Base-by-base conservation (phyloP, 2,888 invertebrate species). In the Tineola bisselliella region DNA sequence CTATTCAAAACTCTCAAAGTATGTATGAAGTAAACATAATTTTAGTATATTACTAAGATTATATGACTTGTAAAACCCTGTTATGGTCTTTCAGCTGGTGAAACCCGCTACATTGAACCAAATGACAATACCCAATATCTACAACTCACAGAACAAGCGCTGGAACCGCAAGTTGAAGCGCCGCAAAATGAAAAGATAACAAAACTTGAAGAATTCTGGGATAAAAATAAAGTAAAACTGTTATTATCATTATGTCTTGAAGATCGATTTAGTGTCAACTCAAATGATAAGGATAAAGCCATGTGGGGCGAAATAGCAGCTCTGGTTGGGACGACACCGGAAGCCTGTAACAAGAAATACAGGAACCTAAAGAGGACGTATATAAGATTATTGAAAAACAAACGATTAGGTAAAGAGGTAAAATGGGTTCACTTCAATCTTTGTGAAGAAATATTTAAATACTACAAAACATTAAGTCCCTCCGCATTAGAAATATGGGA, bases 371-470 rank as follows among this genome's bases (percentile, higher is more conserved):
- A 78, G 61, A 71, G 82, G 64, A 84, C 84, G 12, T 87, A 79
- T 62, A 73, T 84, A 57, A 73, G 84, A 62, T 64, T 84, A n/a
- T 63, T 82, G n/a, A 86, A 78, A 64, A 84, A 84, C 66, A 82
- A 77, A 67, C 72, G 71, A 64, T 63, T 74, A 43, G 86, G 84
- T 0, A 81, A 81, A 65, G 78, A 82, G 52, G 74, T 82, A 18
- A 86, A 84, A 70, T 87, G 87, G 87, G 69, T 81, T 0, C 83
- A 83, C 64, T 87, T 72, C 62, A 73, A 68, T 43, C 72, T 74
- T 17, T 86, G 86, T 66, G 84, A 84, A 64, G 80, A 84, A 63
- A 76, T 84, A 0, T 86, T 84, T 62, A 80, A 75, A 63, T 82
- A 84, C 61, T 81, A 77, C 62, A 81, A 79, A 63, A 68, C 74